Base-by-base conservation (phyloP, 1,140 invertebrate species). In the Ceratitis capitata region DNA sequence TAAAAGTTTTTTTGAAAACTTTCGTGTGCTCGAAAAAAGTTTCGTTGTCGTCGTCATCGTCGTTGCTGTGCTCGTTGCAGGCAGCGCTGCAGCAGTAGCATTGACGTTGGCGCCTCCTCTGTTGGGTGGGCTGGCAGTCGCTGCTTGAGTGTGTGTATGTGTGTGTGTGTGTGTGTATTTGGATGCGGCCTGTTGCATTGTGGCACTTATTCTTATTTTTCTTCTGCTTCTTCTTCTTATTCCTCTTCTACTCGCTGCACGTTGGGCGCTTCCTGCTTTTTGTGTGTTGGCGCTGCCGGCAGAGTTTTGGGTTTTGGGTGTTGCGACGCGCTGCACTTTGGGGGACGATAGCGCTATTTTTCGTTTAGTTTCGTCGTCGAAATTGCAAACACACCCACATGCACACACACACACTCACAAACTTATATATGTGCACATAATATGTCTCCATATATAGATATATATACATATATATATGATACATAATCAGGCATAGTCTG, bases 11-110 rank as follows among this genome's bases (percentile, higher is more conserved):
- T 83, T 83, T 83, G 90, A 91, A 91, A 91, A 91, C 90, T 91
- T 91, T 91, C 90, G 90, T 91, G 90, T 91, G 89, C 88, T 91
- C 90, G 87, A 91, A 91, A 91, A 91, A 91, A 83, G 82, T 83
- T 83, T 83, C 47, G 82, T 83, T 49, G 82, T 83, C 82, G 82
- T 83, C 53, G 82, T 32, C 61, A n/a, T 83, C 47, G 82, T 83
- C 82, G 82, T 83, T 49, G 82, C 53, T 83, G 82, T 32, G 45
- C 45, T 64, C 61, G 56, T 85, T 85, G 84, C 42, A 51, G 42
- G 45, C 69, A 42, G 61, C 49, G 64, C 39, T 64, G 19, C 19
- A 26, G 42, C 19, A 9, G 23, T 47, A 23, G 32, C 58, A 23
- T 45, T 78, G 69, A 32, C 58, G 58, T 64, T 12, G 32, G 3